Conservation (phyloP, 2,797 vertebrate genomes). For the Catostomus latipinnis region DNA sequence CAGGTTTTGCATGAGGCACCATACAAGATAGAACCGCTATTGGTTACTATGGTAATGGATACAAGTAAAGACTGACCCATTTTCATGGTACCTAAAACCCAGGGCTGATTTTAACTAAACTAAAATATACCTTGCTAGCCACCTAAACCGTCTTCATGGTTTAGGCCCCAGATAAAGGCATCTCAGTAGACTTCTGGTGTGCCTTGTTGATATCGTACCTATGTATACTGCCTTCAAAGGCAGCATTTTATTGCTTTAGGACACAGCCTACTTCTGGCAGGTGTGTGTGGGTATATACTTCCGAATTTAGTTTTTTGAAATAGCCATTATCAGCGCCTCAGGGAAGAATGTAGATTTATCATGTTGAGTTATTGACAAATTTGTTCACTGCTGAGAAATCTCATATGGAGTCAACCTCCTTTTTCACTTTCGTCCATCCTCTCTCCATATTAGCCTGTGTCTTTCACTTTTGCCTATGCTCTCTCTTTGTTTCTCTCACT, state of each 20-base stretch:
- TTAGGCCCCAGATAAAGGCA: no score
- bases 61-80: no score
- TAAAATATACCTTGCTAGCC: no score
- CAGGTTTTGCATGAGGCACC: no score
- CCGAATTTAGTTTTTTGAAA: conserved; percentile 25
- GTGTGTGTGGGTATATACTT: neutral
- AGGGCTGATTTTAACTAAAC: no score
- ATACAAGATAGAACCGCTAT: no score
- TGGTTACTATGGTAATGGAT: no score
- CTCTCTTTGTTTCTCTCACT: conserved; percentile 32
- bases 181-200: neutral
- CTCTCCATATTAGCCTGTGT: conserved; percentile 34
- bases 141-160: no score
- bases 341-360: conserved; percentile 43
- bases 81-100: no score
- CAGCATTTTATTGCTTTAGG: neutral
- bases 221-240: neutral
- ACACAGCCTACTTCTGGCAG: neutral
- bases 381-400: conserved; percentile 53
- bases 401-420: conserved; percentile 41
- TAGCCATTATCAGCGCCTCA: conserved; percentile 36
- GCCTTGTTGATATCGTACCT: neutral
- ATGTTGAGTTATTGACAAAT: conserved; percentile 57
- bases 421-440: conserved; percentile 31
- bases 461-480: conserved; percentile 43